Percentiles rank a stretch among this genome's conserved stretches.
Evolutionary conservation across 2,797 vertebrate species (phyloP).

Genomic region (Intellagama lesueurii): DNA sequence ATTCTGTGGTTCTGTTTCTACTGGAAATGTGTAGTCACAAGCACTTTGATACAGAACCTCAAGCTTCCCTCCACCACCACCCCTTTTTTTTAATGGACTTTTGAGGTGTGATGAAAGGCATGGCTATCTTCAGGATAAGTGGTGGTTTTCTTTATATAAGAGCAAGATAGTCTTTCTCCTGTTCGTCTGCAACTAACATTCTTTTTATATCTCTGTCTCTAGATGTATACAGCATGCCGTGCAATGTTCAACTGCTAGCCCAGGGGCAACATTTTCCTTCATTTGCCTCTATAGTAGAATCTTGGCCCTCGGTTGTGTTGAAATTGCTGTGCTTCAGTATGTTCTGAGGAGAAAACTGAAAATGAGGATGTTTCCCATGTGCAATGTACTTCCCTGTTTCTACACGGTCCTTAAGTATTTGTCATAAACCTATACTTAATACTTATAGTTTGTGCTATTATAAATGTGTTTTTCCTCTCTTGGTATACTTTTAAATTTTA

Average conservation of each 20-base stretch:
- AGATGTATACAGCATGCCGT: neutral
- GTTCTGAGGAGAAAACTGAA: neutral
- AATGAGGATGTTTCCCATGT: neutral
- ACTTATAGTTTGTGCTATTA: neutral
- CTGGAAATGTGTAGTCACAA: neutral
- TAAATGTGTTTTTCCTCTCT: neutral
- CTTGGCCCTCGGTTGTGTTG: neutral
- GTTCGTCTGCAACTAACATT: neutral
- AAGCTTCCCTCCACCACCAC: neutral
- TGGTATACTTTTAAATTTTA: too few species aligned
- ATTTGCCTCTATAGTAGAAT: neutral
- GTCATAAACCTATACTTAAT: neutral
- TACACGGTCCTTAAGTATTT: neutral
- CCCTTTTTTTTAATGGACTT: neutral
- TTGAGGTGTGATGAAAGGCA: neutral
- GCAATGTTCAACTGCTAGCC: neutral
- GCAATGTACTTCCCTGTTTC: neutral
- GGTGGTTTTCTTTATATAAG: neutral
- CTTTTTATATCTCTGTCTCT: neutral
- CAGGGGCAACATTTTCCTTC: neutral
- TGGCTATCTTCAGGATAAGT: neutral
- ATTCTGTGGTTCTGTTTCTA: neutral
- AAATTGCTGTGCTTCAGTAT: neutral
- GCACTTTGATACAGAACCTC: neutral
- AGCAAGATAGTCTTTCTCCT: too few species aligned